Conservation (phyloP, 2,113 vertebrate species). For the Acanthisitta chloris region DNA sequence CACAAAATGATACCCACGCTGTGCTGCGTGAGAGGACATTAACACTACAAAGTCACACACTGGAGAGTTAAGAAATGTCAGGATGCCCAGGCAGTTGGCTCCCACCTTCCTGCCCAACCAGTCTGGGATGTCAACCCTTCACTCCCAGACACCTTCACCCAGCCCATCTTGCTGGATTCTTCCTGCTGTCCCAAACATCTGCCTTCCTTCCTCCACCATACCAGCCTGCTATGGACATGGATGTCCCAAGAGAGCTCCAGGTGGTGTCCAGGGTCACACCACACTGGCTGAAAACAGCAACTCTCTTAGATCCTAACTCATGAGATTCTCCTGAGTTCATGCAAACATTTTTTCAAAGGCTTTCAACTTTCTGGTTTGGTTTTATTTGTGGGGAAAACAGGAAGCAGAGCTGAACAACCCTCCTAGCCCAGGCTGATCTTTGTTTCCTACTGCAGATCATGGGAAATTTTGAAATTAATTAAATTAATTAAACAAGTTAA, state of each 20-base stretch:
- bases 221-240: background rate
- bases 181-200: background rate
- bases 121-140: background rate
- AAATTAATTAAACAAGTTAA: background rate
- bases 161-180: background rate
- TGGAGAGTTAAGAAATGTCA: background rate
- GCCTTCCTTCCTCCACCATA: background rate
- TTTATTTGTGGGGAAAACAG: background rate
- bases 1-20: background rate
- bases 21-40: background rate
- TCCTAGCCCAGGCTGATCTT: background rate
- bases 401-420: background rate
- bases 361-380: background rate
- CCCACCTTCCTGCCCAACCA: background rate
- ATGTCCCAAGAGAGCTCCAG: background rate
- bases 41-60: background rate
- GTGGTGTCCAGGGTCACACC: background rate
- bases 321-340: background rate
- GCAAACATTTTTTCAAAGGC: background rate
- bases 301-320: background rate
- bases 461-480: background rate
- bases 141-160: background rate
- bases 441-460: background rate
- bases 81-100: background rate
- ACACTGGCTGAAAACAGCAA: background rate